Conservation (phyloP, 2,797 vertebrate genomes). For the Gastrophryne carolinensis region DNA sequence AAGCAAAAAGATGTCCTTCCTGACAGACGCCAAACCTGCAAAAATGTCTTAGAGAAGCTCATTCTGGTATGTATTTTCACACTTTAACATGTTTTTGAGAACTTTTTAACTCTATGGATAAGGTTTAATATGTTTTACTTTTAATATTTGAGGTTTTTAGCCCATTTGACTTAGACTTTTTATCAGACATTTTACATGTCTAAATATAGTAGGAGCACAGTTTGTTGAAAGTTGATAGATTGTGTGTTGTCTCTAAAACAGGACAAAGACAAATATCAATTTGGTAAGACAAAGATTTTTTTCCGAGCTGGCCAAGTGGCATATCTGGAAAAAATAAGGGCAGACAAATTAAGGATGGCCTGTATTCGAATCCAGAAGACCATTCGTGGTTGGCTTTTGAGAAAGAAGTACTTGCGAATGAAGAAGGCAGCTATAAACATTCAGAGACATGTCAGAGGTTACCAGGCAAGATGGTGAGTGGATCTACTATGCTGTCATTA, state of each 20-base stretch:
- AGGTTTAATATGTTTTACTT: too few relatives aligned
- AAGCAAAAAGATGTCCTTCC: slow-evolving; percentile 92
- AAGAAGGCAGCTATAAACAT: slow-evolving; percentile 84
- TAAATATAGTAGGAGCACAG: too few relatives aligned
- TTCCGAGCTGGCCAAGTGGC: slow-evolving; percentile 98
- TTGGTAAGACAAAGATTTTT: slow-evolving; percentile 99
- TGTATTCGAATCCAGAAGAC: slow-evolving; percentile 98
- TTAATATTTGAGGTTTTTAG: too few relatives aligned
- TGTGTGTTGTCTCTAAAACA: slow-evolving; percentile 72
- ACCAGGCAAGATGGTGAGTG: slow-evolving; percentile 93
- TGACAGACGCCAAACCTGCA: slow-evolving; percentile 92
- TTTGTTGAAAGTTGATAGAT: too few relatives aligned
- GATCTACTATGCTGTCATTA: neutral
- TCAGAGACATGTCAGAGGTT: slow-evolving; percentile 89
- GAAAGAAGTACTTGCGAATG: slow-evolving; percentile 92
- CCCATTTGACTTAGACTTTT: too few relatives aligned
- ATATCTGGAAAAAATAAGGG: slow-evolving; percentile 93
- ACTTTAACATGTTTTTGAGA: neutral
- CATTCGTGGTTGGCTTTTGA: slow-evolving; percentile 91
- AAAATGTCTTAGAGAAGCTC: slow-evolving; percentile 91
- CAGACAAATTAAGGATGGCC: slow-evolving; percentile 90
- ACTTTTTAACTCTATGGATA: too few relatives aligned
- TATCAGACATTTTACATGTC: too few relatives aligned
- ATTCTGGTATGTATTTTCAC: slow-evolving; percentile 76
- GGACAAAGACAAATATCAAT: slow-evolving; percentile 98